A percentile compares a stretch with the other conserved stretches of the same genome.
phyloP scores from a whole-genome alignment of 1,140 invertebrate genomes.

The Drosophila lacteicornis region DNA sequence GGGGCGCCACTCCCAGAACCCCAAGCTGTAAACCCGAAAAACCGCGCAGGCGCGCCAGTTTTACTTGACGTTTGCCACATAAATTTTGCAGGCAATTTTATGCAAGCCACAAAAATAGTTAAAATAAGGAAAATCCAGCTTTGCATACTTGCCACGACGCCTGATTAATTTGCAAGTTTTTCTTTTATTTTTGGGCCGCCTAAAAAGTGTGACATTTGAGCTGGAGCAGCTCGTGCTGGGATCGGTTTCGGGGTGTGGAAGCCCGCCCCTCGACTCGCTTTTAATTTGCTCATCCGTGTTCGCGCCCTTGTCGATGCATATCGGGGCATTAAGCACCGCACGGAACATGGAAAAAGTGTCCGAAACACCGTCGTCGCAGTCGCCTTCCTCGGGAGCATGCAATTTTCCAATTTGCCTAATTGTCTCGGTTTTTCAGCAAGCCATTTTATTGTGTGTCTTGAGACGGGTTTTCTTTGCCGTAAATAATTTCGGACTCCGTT shows the following conservation, averaged over 20 bases:
- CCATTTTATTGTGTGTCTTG: conserved; percentile 58
- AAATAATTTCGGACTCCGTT: conserved; percentile 28
- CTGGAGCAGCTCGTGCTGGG: conserved; percentile 4
- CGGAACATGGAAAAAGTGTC: conserved; percentile 45
- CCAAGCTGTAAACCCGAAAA: conserved; percentile 17
- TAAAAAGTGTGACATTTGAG: conserved; percentile 45
- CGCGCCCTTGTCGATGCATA: conserved; percentile 70
- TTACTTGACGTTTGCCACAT: conserved; percentile 68
- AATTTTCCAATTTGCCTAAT: conserved; percentile 80
- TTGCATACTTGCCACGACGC: conserved; percentile 39
- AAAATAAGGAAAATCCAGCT: conserved; percentile 9
- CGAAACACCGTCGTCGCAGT: conserved; percentile 32
- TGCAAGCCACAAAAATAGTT: conserved; percentile 35
- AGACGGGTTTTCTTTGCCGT: conserved; percentile 18
- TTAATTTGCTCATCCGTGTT: conserved; percentile 56
- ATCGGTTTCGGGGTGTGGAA: too few species aligned
- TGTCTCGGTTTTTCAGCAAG: conserved; percentile 57
- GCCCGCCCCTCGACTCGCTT: not conserved
- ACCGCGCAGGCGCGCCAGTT: conserved; percentile 68
- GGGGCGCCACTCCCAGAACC: conserved; percentile 69
- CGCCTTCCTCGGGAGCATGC: conserved; percentile 48
- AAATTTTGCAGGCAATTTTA: conserved; percentile 62
- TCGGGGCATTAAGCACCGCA: conserved; percentile 43
- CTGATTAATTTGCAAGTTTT: conserved; percentile 65
- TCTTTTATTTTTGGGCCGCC: conserved; percentile 19